phyloP scores from a whole-genome alignment of 1,140 invertebrate species.

The Galleria mellonella region DNA sequence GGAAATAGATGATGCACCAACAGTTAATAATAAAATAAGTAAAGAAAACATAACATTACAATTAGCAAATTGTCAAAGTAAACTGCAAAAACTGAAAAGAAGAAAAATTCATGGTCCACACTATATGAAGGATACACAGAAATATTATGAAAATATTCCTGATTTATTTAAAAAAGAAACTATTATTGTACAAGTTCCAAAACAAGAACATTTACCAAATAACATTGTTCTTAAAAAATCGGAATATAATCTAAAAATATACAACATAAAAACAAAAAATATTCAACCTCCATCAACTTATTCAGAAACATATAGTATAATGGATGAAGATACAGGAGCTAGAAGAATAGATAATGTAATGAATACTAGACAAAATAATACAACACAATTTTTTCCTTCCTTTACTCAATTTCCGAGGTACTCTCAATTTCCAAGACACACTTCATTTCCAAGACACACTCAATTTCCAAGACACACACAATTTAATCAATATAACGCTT shows the following conservation, averaged over 20 bases:
- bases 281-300: slow-evolving; percentile 9
- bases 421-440: slow-evolving; percentile 17
- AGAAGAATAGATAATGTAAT: slow-evolving; percentile 29
- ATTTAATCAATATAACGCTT: slow-evolving; percentile 24
- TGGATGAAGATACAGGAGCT: slow-evolving; percentile 34
- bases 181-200: slow-evolving; percentile 39
- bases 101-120: slow-evolving; percentile 14
- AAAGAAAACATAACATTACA: not conserved
- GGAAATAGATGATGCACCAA: not conserved
- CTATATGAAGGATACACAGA: slow-evolving; percentile 14
- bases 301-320: slow-evolving; percentile 21
- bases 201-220: slow-evolving; percentile 38
- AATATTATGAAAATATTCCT: slow-evolving; percentile 34
- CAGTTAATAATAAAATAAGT: not conserved
- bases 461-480: slow-evolving; percentile 16
- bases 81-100: slow-evolving; percentile 29
- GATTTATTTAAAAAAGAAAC: slow-evolving; percentile 28
- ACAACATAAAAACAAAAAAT: slow-evolving; percentile 30
- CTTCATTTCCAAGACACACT: slow-evolving; percentile 17
- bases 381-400: slow-evolving; percentile 8
- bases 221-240: slow-evolving; percentile 38
- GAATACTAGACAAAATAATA: slow-evolving; percentile 5
- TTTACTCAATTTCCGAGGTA: slow-evolving; percentile 17
- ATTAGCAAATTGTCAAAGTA: slow-evolving; percentile 10
- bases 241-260: slow-evolving; percentile 46